Evolutionary conservation across 2,797 vertebrate species (phyloP), one percentile per base, ranked within the genome.

Genomic region (Kryptopterus vitreolus): DNA sequence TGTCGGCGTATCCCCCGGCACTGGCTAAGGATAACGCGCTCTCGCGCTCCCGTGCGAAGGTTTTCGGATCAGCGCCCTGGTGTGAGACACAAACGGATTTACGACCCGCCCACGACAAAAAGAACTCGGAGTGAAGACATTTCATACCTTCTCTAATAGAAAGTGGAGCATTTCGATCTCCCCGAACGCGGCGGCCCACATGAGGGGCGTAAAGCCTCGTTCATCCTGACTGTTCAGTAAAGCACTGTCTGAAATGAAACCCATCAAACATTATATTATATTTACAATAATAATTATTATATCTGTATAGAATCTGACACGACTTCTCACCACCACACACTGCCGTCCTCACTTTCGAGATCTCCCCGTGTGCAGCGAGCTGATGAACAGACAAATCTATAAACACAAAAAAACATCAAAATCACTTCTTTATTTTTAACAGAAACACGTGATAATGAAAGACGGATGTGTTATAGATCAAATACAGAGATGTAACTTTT

Each of bases 151-250:
- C 12, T 97, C 94, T 31, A 99, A 89, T 81, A 99, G 93, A 86
- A 95, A 95, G 75, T 96, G 94, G 31, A 97, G 95, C 0, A 94
- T 91, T 63, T 95, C 93, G 4, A 96, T 98, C 91, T 99, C 97
- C 57, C 98, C 98, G 0, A 98, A 98, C 0, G 96, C 97, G 0
- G 97, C 94, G 0, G 98, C 97, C 98, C 97, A 99, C 94, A 99
- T 96, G 80, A 99, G 94, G 0, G 97, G 96, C 0, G 97, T 98
- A 83, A 98, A 98, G 52, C 97, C 97, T 1, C 95, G 92, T 66
- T 98, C 96, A 0, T 99, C 97, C 0, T 94, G 93, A 71, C 91
- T 94, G 87, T 96, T 96, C 68, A 98, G 89, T 82, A 98, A 87
- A 18, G 95, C 94, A 46, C 91, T 87, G 1, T 96, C 97, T 99